phyloP scores from a whole-genome alignment of 2,888 invertebrate species.

The Microctonus aethiopoides region DNA sequence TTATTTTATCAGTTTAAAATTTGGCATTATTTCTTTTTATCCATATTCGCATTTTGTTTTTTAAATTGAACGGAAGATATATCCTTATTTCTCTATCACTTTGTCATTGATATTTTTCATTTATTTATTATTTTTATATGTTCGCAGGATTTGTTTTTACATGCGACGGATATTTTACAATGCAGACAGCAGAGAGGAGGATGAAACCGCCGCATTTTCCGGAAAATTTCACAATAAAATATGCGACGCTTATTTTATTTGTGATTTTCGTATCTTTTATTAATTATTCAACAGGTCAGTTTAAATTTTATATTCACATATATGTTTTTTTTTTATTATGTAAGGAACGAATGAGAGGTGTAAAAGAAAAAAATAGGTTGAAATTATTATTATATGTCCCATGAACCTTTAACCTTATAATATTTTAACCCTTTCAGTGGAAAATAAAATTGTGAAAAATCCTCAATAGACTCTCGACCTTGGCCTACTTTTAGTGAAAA shows the following conservation, averaged over 20 bases:
- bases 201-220: not conserved
- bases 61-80: too few species aligned
- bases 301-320: not conserved
- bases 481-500: not conserved
- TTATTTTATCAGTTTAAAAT: too few species aligned
- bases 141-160: constrained; percentile 31
- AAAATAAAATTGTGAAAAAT: not conserved
- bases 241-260: not conserved
- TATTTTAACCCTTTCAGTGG: not conserved
- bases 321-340: not conserved
- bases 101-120: not conserved
- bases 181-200: not conserved
- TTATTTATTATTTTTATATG: not conserved
- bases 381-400: not conserved
- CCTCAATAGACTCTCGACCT: not conserved
- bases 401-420: not conserved
- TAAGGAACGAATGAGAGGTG: not conserved
- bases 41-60: too few species aligned
- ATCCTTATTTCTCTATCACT: too few species aligned
- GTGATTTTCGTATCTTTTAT: not conserved
- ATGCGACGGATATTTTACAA: constrained; percentile 27
- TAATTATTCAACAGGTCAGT: constrained; percentile 15
- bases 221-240: not conserved
- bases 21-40: too few species aligned
- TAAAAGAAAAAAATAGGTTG: not conserved